Evolutionary conservation across 2,797 vertebrate species (phyloP), one percentile per base, ranked within the genome.

Genomic region (Anguilla obscura): DNA sequence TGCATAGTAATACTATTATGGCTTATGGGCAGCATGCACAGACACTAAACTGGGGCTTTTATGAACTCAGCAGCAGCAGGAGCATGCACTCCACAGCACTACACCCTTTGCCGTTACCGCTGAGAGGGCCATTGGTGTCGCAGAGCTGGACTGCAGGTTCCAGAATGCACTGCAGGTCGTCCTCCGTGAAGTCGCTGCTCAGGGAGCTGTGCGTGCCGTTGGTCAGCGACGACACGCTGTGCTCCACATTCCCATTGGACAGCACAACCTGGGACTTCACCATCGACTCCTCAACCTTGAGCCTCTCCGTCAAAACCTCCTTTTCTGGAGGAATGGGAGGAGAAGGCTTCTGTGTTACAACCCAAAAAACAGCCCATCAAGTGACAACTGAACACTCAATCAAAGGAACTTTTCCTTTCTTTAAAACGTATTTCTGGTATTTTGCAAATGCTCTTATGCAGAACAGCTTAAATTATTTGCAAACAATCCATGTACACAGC

Each of bases 161-260:
- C 3, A 93, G 86, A 0, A 0, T 93, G 90, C 91, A 93, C 86
- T 92, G 95, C 88, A 95, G 91, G 90, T 97, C 96, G 50, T 96
- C 95, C 58, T 97, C 96, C 60, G 93, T 89, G 88, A 92, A 92
- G 84, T 93, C 93, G 0, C 93, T 96, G 93, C 96, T 97, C 90
- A 96, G 95, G 45, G 95, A 96, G 89, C 95, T 95, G 90, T 96
- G 96, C 56, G 93, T 90, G 80, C 93, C 94, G 56, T 93, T 96
- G 79, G 94, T 95, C 71, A 91, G 12, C 40, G 96, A 96, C 80
- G 96, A 93, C 88, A 93, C 52, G 86, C 96, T 96, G 83, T 92
- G 92, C 86, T 96, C 94, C 79, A 90, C 88, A 69, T 92, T 96
- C 93, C 95, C 96, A 88, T 94, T 95, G 76, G 93, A 93, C 4